Evolutionary conservation across 2,113 vertebrate genomes (phyloP).

Genomic region (Zosterops lateralis): DNA sequence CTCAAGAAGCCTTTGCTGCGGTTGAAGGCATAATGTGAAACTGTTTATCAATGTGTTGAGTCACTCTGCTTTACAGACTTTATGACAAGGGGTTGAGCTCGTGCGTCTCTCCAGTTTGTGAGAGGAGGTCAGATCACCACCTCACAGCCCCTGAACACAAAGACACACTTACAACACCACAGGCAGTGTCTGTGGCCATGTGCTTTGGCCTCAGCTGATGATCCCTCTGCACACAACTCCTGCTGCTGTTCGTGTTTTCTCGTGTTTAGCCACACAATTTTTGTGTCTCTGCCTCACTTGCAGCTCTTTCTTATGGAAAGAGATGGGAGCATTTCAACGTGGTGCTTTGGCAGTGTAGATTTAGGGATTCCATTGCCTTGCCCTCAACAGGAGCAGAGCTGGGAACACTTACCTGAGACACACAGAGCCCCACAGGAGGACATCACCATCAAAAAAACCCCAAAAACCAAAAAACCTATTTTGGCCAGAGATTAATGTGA

Average conservation of each 20-base stretch:
- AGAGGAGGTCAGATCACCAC: not conserved
- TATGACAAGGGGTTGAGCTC: not conserved
- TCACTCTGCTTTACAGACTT: not conserved
- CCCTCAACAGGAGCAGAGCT: not conserved
- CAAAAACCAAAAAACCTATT: not conserved
- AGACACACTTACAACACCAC: not conserved
- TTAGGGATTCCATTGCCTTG: not conserved
- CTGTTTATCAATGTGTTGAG: not conserved
- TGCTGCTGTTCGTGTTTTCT: not conserved
- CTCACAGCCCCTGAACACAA: not conserved
- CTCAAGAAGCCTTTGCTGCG: not conserved
- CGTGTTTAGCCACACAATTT: not conserved
- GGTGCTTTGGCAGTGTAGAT: not conserved
- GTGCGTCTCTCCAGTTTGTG: not conserved
- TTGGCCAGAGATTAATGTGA: not conserved
- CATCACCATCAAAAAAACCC: not conserved
- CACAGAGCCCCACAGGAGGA: not conserved
- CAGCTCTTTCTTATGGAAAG: not conserved
- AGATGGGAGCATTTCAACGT: not conserved
- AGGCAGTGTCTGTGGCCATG: not conserved
- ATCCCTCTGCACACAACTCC: not conserved
- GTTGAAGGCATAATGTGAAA: not conserved
- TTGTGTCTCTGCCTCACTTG: not conserved
- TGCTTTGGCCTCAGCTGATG: not conserved
- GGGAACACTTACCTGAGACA: not conserved